A percentile compares a stretch with the other conserved stretches of the same genome.
Evolutionary conservation across 2,113 vertebrate genomes (phyloP).

Genomic region (Glareola pratincola): DNA sequence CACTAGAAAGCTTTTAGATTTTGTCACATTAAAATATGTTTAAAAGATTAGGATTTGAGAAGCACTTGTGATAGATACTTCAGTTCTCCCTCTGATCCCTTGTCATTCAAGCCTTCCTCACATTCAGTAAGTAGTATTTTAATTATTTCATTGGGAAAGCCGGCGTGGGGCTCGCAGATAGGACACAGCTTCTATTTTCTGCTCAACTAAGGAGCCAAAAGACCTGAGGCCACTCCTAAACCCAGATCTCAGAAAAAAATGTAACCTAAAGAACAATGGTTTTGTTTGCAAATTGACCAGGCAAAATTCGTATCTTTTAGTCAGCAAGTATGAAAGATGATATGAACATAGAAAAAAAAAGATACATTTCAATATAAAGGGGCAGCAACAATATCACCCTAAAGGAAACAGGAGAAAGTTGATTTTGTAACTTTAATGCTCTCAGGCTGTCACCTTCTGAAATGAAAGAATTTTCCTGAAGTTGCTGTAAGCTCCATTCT

Average conservation of each 20-base stretch:
- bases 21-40: background rate
- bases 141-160: background rate
- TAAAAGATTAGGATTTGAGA: background rate
- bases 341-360: background rate
- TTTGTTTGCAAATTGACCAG: background rate
- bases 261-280: background rate
- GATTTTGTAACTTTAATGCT: background rate
- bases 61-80: background rate
- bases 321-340: background rate
- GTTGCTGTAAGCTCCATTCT: background rate
- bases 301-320: background rate
- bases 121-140: background rate
- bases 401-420: background rate
- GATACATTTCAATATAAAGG: background rate
- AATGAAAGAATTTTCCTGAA: slow-evolving; percentile 24
- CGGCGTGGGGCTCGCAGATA: rapidly evolving
- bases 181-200: background rate
- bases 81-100: background rate
- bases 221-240: background rate
- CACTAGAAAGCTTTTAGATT: background rate
- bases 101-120: background rate
- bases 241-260: background rate
- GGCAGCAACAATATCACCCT: background rate
- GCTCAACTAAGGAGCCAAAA: background rate
- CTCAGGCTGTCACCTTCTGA: background rate